These are phyloP conservation scores for Lutraria rhynchaena DNA, from an alignment of 1,140 invertebrate species.

Conservation along the genomic window DNA sequence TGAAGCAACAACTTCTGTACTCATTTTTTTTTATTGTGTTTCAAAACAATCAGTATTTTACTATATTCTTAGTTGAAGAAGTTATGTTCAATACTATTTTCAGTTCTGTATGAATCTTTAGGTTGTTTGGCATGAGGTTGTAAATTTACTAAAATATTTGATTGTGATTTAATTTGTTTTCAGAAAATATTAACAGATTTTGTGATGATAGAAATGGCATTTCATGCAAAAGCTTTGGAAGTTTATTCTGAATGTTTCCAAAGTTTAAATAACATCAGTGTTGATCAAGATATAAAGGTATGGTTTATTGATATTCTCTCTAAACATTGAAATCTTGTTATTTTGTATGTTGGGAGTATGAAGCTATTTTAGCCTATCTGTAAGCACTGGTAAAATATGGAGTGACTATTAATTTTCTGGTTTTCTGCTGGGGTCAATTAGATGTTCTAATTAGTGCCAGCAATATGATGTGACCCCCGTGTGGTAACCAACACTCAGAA, in stretches of 20 bases:
- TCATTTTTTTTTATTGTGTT: not conserved
- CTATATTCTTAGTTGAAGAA: not conserved
- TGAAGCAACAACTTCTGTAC: too few species aligned
- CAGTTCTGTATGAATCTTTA: too few species aligned
- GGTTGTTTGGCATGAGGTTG: too few species aligned
- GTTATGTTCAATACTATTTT: not conserved
- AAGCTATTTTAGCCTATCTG: not conserved
- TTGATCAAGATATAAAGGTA: constrained; percentile 78
- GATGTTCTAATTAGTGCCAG: too few species aligned
- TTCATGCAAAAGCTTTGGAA: constrained; percentile 80
- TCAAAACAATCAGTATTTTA: not conserved
- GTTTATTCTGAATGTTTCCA: constrained; percentile 79
- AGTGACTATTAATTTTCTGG: too few species aligned
- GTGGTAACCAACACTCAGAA: too few species aligned
- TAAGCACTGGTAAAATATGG: too few species aligned
- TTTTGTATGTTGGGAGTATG: not conserved
- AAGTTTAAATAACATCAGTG: constrained; percentile 71
- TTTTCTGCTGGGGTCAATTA: too few species aligned
- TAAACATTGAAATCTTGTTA: not conserved
- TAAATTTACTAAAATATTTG: too few species aligned
- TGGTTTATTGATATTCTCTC: constrained; percentile 6
- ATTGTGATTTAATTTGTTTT: too few species aligned
- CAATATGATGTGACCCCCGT: too few species aligned
- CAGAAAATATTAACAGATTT: constrained; percentile 78
- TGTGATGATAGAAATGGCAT: constrained; percentile 79